phyloP scores from a whole-genome alignment of 2,888 invertebrate genomes.

The Noctua janthina region DNA sequence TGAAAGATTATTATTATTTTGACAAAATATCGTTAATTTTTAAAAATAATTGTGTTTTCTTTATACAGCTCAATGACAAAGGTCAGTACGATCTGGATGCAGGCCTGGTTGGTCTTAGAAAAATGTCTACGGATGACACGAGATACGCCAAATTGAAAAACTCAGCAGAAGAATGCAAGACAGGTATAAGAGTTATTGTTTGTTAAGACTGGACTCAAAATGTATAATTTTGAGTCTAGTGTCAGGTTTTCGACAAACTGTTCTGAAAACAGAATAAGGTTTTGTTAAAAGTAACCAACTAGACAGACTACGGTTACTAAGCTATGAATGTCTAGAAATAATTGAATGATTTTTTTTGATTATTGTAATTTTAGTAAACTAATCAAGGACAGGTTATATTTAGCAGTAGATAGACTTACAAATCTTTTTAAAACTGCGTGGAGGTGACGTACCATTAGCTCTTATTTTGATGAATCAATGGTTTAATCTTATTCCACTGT shows the following conservation, averaged over 20 bases:
- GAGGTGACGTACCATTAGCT: neutral
- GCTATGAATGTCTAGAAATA: neutral
- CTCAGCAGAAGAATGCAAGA: slow-evolving; percentile 11
- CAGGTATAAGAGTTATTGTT: slow-evolving; percentile 14
- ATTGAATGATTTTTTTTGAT: neutral
- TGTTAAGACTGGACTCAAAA: neutral
- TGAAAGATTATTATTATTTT: neutral
- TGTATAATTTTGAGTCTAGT: neutral
- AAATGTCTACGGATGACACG: neutral
- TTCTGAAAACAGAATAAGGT: neutral
- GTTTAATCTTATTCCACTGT: neutral
- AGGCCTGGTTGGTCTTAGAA: slow-evolving; percentile 16
- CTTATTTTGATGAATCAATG: neutral
- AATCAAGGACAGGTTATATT: neutral
- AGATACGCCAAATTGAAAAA: slow-evolving; percentile 3
- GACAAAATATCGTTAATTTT: neutral
- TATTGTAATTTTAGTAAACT: neutral
- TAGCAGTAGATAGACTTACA: neutral
- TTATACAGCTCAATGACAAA: slow-evolving; percentile 35
- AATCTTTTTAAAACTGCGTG: neutral
- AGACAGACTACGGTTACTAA: neutral
- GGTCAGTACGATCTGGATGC: slow-evolving; percentile 26
- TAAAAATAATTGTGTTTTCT: neutral
- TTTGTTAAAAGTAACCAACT: neutral
- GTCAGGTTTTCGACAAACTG: neutral